Conservation (phyloP, 2,888 invertebrate genomes). For the Sepiola atlantica region DNA sequence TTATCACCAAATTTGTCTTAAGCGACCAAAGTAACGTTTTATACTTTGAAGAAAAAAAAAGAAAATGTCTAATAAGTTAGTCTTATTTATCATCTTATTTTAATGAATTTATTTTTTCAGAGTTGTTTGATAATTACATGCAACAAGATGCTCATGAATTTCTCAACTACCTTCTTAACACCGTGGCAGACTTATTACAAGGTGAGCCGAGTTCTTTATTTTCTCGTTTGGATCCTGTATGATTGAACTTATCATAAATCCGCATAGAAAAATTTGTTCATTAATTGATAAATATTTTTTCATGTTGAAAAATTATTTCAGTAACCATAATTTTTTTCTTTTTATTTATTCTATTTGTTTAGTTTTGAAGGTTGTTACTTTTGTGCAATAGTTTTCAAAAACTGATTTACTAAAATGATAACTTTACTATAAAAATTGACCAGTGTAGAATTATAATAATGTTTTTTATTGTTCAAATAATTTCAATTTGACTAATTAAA, state of each 20-base stretch:
- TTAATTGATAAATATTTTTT: background rate
- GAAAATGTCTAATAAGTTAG: too few relatives aligned
- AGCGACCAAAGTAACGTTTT: background rate
- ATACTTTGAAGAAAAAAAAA: background rate
- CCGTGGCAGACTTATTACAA: constrained; percentile 79
- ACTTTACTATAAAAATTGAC: background rate
- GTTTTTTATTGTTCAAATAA: too few relatives aligned
- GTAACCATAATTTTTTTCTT: background rate
- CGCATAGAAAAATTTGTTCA: background rate
- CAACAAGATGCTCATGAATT: constrained; percentile 99
- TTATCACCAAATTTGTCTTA: background rate
- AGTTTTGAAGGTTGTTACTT: background rate
- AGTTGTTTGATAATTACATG: constrained; percentile 99
- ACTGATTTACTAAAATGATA: background rate
- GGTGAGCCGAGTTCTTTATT: constrained; percentile 77
- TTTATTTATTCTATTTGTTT: background rate
- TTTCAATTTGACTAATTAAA: too few relatives aligned
- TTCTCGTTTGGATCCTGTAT: background rate
- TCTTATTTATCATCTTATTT: background rate
- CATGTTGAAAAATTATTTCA: background rate
- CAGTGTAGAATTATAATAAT: background rate
- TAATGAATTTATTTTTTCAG: constrained; percentile 77
- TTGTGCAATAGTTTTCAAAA: background rate
- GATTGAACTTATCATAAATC: background rate
- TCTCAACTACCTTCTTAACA: constrained; percentile 97